Evolutionary conservation across 2,113 vertebrate species (phyloP), one percentile per base, ranked within the genome.

Genomic region (Actenoides hombroni): DNA sequence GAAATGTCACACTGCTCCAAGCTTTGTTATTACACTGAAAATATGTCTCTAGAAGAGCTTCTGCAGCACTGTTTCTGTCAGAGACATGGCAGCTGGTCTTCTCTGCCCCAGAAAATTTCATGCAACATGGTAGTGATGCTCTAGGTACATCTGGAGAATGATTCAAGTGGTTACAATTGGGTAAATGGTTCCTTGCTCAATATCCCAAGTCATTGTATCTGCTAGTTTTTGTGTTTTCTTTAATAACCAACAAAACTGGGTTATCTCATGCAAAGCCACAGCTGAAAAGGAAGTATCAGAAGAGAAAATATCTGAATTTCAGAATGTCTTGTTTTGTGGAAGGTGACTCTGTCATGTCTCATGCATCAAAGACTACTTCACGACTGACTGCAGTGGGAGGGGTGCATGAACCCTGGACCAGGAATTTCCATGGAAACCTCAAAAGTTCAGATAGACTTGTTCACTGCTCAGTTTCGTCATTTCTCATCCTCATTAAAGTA

Each of bases 251-350:
- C 28, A 69, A 42, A 76, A 57, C 3, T 82, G 68, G n/a, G 16
- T 68, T 94, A 46, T 92, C 59, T 94, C 92, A 94, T 25, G 75
- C 82, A 95, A 96, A 80, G 54, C 46, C 37, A 84, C 91, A 92
- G 69, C 60, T 88, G 85, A 69, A 76, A 65, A 92, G 73, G 95
- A 91, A 94, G 44, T 54, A 83, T 37, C 11, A 8, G 53, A 63
- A 82, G 42, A 90, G 79, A 80, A 90, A 95, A 85, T 64, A 46
- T 0, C 75, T 37, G 5, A 46, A 79, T 92, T 54, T 61, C 48
- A 69, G 69, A 73, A 73, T 42, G 60, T 88, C 51, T 94, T 2
- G 0, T 73, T 86, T 64, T 90, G 76, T 51, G 88, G 68, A 67
- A 42, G 23, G 46, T 84, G 90, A 88, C 90, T 88, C 37, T 69